A percentile compares a stretch with the other conserved stretches of the same genome.
phyloP scores from a whole-genome alignment of 2,797 vertebrate species.

The Danio aesculapii region DNA sequence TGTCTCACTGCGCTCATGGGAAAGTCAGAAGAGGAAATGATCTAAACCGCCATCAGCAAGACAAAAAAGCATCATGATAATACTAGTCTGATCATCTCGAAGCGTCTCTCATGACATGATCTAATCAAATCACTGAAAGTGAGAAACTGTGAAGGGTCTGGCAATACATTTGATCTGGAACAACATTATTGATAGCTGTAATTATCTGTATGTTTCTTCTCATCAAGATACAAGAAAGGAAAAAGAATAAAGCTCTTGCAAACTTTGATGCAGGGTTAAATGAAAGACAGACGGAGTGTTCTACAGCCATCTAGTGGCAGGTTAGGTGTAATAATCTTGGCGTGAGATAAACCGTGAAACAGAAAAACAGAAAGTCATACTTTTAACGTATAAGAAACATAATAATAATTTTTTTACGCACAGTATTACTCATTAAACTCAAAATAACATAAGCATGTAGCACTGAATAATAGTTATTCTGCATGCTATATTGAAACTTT shows the following conservation, averaged over 20 bases:
- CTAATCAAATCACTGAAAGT: neutral
- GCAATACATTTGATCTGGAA: conserved; percentile 1
- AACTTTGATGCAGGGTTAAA: neutral
- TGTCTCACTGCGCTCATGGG: conserved; percentile 1
- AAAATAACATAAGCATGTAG: neutral
- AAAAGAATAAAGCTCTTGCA: neutral
- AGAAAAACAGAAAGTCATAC: neutral
- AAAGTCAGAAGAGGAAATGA: conserved; percentile 28
- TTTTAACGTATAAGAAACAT: too few relatives aligned
- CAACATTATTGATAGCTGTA: neutral
- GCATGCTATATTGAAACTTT: too few relatives aligned
- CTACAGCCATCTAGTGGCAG: conserved; percentile 18
- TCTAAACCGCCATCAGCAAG: conserved; percentile 23
- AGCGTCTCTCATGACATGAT: neutral
- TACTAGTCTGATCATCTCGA: conserved; percentile 13
- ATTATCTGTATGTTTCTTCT: neutral
- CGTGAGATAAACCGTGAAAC: neutral
- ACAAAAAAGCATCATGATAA: conserved; percentile 6
- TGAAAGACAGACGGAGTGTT: neutral
- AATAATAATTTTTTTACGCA: neutral
- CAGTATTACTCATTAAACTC: neutral
- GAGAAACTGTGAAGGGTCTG: conserved; percentile 1
- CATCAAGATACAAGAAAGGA: neutral
- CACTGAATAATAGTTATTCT: too few relatives aligned
- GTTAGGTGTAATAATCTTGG: neutral